Evolutionary conservation across 2,113 vertebrate genomes (phyloP), one percentile per base, ranked within the genome.

Genomic region (Elaphurus davidianus): DNA sequence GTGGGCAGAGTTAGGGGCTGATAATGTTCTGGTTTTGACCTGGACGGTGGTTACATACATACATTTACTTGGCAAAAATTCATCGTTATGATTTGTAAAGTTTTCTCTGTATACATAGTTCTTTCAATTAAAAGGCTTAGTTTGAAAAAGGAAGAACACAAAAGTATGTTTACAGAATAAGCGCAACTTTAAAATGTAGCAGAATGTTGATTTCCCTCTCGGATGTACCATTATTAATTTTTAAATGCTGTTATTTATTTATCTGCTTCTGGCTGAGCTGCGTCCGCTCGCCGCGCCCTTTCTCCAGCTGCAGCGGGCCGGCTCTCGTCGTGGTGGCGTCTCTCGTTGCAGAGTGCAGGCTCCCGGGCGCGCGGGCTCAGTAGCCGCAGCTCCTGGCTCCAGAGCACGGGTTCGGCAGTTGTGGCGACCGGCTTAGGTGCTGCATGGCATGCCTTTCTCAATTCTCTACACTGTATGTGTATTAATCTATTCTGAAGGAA

Each of bases 141-240:
- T 96, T 90, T 45, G 23, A 74, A 50, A 95, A 94, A 79, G 71
- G n/a, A 40, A 40, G 11, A 76, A 62, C 9, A 62, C 28, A n/a
- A 54, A 71, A 57, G 12, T 15, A 62, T 76, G 4, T 55, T 55
- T 54, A 36, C 7, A 52, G 12, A 57, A 57, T 43, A 47, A 57
- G 55, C 5, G 0, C 40, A 83, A 78, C 74, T 93, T 90, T 57
- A 36, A 62, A 95, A 81, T 74, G 50, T 40, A 17, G 27, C 28
- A 94, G 28, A 92, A 62, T 12, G 43, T 10, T 28, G 27, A 36
- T 88, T 89, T 91, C 36, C 25, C 6, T 87, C 54, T 74, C n/a
- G 52, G 71, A 64, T 93, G 3, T 45, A 64, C 25, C 17, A 16
- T 60, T 89, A 43, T 43, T 43, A 76, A 14, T 27, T 76, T 43